These are phyloP conservation scores for Dendronephthya gigantea DNA, from an alignment of 64 coral and sea anemone genomes.

Conservation along the genomic window DNA sequence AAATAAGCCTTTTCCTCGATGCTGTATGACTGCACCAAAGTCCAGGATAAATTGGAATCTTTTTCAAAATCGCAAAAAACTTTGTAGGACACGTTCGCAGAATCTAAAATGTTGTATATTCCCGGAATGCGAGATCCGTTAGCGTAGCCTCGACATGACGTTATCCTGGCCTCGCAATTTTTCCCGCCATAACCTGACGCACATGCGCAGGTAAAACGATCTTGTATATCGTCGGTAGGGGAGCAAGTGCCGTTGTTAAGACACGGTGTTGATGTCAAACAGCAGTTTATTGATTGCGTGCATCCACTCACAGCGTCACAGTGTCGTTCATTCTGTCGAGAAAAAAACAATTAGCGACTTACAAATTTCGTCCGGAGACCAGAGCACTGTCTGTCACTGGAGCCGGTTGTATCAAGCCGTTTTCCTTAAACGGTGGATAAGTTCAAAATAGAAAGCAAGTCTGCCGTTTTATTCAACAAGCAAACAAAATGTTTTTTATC, in stretches of 20 bases:
- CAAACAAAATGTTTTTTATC: no score
- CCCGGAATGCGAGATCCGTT: background rate
- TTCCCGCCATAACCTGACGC: background rate
- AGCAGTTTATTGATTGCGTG: background rate
- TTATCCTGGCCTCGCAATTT: background rate
- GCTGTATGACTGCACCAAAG: background rate
- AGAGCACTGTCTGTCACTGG: no score
- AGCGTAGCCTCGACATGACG: background rate
- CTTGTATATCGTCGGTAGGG: background rate
- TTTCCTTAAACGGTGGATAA: no score
- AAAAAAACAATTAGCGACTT: background rate
- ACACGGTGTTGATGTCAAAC: background rate
- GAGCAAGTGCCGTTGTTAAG: background rate
- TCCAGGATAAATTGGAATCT: background rate
- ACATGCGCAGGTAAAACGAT: background rate
- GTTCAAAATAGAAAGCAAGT: no score
- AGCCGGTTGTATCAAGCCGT: no score
- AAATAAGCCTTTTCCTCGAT: background rate
- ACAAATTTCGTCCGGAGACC: background rate
- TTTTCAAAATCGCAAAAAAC: conserved; percentile 9
- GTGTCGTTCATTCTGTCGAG: background rate
- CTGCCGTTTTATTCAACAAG: no score
- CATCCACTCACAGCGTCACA: background rate
- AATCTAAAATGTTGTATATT: background rate
- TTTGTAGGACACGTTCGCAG: background rate